Conservation (phyloP, 2,888 invertebrate species). For the Caenorhabditis uteleia region DNA sequence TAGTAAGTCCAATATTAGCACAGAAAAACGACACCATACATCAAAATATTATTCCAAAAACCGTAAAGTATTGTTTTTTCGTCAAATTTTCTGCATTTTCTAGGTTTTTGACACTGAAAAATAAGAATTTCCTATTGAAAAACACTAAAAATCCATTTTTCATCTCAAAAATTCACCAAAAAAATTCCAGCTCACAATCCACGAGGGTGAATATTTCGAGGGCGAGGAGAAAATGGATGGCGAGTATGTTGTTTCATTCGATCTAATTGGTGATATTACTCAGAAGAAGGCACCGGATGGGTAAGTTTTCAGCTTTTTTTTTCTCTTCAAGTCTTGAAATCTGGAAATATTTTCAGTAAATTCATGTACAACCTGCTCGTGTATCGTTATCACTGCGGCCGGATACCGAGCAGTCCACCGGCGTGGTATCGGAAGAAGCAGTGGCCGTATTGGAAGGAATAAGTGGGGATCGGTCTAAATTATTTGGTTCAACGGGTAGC, state of each 20-base stretch:
- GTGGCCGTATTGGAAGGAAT: constrained; percentile 51
- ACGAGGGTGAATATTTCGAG: constrained; percentile 47
- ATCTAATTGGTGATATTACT: constrained; percentile 42
- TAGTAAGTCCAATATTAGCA: no score
- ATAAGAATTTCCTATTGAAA: not conserved
- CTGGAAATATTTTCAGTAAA: constrained; percentile 10
- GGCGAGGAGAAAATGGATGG: constrained; percentile 45
- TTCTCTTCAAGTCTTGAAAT: not conserved
- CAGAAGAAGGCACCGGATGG: constrained; percentile 21
- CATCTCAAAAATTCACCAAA: not conserved
- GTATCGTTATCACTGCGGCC: constrained; percentile 44
- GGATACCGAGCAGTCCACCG: constrained; percentile 36
- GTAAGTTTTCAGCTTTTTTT: constrained; percentile 6
- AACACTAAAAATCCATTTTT: no score
- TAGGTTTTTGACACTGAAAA: not conserved
- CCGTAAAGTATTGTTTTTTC: no score
- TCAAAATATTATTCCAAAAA: no score
- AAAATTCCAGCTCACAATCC: constrained; percentile 33
- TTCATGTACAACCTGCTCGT: constrained; percentile 17
- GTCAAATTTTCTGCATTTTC: not conserved
- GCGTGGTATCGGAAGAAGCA: constrained; percentile 41
- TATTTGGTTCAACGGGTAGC: no score
- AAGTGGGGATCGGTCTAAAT: no score
- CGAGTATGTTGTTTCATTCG: constrained; percentile 41
- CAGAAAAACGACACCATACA: no score